Evolutionary conservation across 1,140 invertebrate genomes (phyloP).

Genomic region (Drosophila lacertosa): DNA sequence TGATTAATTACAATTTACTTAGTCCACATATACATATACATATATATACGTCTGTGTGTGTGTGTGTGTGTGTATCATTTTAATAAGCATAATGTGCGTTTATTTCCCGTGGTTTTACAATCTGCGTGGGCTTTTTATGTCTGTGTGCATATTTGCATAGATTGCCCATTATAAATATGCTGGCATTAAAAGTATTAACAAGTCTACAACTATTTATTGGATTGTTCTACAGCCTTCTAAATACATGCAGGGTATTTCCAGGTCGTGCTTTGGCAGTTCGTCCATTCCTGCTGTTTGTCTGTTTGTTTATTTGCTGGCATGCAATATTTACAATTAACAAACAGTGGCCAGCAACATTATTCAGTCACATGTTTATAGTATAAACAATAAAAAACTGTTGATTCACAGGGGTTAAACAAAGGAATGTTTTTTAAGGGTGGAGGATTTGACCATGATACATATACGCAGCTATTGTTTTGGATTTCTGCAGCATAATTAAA

Average conservation of each 20-base stretch:
- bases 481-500: neutral
- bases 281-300: constrained; percentile 17
- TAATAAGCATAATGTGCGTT: constrained; percentile 30
- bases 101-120: constrained; percentile 7
- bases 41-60: neutral
- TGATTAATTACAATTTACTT: constrained; percentile 42
- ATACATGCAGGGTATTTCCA: neutral
- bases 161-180: neutral
- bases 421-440: neutral
- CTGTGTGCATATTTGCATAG: neutral
- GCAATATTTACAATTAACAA: constrained; percentile 42
- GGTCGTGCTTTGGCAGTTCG: neutral
- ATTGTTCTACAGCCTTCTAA: too few relatives aligned
- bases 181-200: neutral
- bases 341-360: constrained; percentile 17
- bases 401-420: neutral
- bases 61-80: constrained; percentile 19
- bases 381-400: constrained; percentile 27
- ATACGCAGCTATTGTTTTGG: constrained; percentile 1
- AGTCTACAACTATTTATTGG: too few relatives aligned
- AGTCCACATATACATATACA: constrained; percentile 11
- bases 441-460: constrained; percentile 5
- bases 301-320: constrained; percentile 42
- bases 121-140: neutral
- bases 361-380: constrained; percentile 29